Evolutionary conservation across 2,888 invertebrate genomes (phyloP).

Genomic region (Adelognathus sp.): DNA sequence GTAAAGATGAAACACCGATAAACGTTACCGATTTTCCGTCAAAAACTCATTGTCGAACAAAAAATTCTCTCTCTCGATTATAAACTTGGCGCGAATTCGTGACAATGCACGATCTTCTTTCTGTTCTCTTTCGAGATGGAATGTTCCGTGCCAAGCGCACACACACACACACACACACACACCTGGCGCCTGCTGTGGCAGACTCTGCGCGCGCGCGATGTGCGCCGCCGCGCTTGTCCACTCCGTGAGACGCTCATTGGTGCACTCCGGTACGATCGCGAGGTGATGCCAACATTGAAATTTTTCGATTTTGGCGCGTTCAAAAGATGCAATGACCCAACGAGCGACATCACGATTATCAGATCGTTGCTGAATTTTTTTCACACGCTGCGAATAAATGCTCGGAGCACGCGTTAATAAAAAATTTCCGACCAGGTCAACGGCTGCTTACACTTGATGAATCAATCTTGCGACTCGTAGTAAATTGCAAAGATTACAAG

Average conservation of each 20-base stretch:
- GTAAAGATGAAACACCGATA: background rate
- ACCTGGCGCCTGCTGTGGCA: constrained; percentile 61
- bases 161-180: constrained; percentile 70
- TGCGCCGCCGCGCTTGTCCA: background rate
- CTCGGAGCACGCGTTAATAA: no score
- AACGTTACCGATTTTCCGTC: background rate
- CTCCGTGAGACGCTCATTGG: constrained; percentile 16
- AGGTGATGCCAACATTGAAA: constrained; percentile 28
- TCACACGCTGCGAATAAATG: no score
- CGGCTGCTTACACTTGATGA: no score
- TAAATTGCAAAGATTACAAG: no score
- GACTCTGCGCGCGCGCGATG: background rate
- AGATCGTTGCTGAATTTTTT: no score
- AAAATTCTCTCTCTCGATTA: background rate
- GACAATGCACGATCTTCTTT: constrained; percentile 71
- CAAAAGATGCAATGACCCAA: no score
- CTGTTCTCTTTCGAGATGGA: no score
- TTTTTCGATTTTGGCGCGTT: constrained; percentile 52
- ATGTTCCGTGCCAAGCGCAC: constrained; percentile 63
- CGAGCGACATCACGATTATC: no score
- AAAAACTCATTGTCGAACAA: background rate
- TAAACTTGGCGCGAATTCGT: constrained; percentile 61
- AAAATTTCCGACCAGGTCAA: no score
- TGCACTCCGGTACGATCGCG: background rate
- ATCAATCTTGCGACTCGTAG: no score